Conservation (phyloP, 1,140 invertebrate species). For the Stegodyphus mimosarum region DNA sequence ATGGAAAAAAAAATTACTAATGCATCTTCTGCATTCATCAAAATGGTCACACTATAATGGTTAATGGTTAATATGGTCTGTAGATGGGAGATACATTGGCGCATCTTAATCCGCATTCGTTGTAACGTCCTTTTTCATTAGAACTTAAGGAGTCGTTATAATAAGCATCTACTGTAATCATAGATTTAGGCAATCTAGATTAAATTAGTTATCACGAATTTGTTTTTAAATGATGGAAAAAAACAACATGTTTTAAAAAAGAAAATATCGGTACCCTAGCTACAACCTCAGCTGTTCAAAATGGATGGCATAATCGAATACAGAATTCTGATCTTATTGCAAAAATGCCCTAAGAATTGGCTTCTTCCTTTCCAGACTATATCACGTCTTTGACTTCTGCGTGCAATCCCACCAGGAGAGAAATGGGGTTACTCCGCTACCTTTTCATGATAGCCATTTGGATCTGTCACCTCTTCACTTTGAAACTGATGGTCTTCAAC, state of each 20-base stretch:
- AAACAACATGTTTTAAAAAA: not conserved
- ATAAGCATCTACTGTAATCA: no score
- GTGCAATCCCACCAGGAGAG: not conserved
- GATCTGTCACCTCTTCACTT: slow-evolving; percentile 42
- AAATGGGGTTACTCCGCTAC: not conserved
- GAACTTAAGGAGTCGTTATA: no score
- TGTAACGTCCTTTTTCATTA: no score
- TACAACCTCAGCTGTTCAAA: not conserved
- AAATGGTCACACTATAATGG: no score
- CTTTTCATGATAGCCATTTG: slow-evolving; percentile 45
- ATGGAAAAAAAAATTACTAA: no score
- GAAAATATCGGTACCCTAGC: not conserved
- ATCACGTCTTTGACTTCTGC: slow-evolving; percentile 23
- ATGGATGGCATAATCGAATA: not conserved
- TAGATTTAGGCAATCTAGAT: no score
- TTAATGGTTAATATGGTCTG: no score
- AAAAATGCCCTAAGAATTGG: not conserved
- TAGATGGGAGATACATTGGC: no score
- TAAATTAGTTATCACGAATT: not conserved
- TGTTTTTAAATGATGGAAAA: not conserved
- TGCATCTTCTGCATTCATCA: no score
- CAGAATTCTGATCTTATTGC: not conserved
- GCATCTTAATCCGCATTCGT: no score
- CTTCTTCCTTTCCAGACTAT: slow-evolving; percentile 25
- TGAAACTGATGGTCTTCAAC: slow-evolving; percentile 28